phyloP scores from a whole-genome alignment of 2,797 vertebrate genomes.

The Anguilla obscura region DNA sequence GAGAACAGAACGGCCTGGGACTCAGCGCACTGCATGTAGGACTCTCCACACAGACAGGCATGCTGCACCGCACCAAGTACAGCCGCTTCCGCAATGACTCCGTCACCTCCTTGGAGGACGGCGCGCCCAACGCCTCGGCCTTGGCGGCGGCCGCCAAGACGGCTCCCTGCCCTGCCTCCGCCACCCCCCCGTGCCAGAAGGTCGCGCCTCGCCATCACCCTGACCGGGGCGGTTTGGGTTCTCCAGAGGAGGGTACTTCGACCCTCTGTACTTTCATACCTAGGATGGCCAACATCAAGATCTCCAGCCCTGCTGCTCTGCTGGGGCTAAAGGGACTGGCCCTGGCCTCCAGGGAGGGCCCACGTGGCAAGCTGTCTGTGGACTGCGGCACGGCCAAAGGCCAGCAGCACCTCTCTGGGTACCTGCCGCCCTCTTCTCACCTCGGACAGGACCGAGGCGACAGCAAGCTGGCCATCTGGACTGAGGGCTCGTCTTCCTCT shows the following conservation, averaged over 20 bases:
- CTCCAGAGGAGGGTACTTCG: constrained; percentile 66
- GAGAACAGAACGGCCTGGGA: constrained; percentile 72
- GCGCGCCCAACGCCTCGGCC: constrained; percentile 58
- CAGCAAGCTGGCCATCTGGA: constrained; percentile 41
- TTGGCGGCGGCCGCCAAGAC: constrained; percentile 60
- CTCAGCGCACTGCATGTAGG: constrained; percentile 66
- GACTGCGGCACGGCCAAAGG: constrained; percentile 61
- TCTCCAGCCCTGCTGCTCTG: constrained; percentile 75
- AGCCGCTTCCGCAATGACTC: constrained; percentile 88
- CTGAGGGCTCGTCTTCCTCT: constrained; percentile 50
- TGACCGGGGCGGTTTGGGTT: constrained; percentile 61
- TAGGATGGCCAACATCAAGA: constrained; percentile 79
- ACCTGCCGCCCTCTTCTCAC: constrained; percentile 54
- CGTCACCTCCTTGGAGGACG: constrained; percentile 79
- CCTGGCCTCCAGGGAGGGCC: constrained; percentile 66
- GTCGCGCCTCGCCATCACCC: constrained; percentile 45
- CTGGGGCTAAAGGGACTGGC: constrained; percentile 76
- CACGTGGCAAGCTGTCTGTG: constrained; percentile 66
- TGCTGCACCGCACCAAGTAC: constrained; percentile 92
- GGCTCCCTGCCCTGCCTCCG: constrained; percentile 58
- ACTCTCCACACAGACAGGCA: constrained; percentile 73
- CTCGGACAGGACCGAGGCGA: constrained; percentile 50
- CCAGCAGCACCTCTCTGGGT: constrained; percentile 54
- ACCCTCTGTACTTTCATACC: constrained; percentile 82
- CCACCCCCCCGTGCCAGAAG: constrained; percentile 20